phyloP scores from a whole-genome alignment of 2,888 invertebrate genomes.

The Eupelmus urozonus region DNA sequence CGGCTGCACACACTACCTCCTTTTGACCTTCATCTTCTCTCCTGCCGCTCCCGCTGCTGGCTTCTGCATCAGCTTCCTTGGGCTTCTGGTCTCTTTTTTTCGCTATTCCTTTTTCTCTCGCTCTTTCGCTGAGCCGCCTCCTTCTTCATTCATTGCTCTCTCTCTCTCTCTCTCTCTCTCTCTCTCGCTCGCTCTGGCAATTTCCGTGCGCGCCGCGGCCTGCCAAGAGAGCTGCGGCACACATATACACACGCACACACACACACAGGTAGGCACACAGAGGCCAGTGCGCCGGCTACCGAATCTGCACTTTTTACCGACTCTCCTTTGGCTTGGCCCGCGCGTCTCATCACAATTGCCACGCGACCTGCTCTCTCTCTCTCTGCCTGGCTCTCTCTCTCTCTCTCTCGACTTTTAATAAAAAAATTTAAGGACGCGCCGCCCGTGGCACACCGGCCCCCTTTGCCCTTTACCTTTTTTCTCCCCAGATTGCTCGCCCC shows the following conservation, averaged over 20 bases:
- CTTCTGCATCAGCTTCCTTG: slow-evolving; percentile 17
- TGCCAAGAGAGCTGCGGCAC: slow-evolving; percentile 4
- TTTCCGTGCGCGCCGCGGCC: slow-evolving; percentile 36
- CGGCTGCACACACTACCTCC: slow-evolving; percentile 45
- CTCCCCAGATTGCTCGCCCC: not conserved
- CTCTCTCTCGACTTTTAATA: slow-evolving; percentile 54
- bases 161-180: slow-evolving; percentile 33
- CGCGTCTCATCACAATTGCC: slow-evolving; percentile 66
- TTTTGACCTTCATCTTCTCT: slow-evolving; percentile 37
- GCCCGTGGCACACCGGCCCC: not conserved
- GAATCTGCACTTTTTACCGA: slow-evolving; percentile 63
- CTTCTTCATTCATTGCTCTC: slow-evolving; percentile 57
- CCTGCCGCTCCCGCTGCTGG: slow-evolving; percentile 1
- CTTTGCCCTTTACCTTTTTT: slow-evolving; percentile 49
- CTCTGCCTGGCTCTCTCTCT: slow-evolving; percentile 56
- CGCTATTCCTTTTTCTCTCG: slow-evolving; percentile 21
- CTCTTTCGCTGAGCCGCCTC: slow-evolving; percentile 33
- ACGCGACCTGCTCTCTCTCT: slow-evolving; percentile 66
- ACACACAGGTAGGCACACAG: not conserved
- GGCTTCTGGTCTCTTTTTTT: slow-evolving; percentile 54
- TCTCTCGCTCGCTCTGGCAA: slow-evolving; percentile 33
- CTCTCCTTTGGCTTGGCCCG: slow-evolving; percentile 27
- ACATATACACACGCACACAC: not conserved
- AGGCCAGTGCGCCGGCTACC: slow-evolving; percentile 55
- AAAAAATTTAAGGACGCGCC: slow-evolving; percentile 42